A percentile compares a stretch with the other conserved stretches of the same genome.
Evolutionary conservation across 2,113 vertebrate genomes (phyloP).

Genomic region (Leptobrachium ailaonicum): DNA sequence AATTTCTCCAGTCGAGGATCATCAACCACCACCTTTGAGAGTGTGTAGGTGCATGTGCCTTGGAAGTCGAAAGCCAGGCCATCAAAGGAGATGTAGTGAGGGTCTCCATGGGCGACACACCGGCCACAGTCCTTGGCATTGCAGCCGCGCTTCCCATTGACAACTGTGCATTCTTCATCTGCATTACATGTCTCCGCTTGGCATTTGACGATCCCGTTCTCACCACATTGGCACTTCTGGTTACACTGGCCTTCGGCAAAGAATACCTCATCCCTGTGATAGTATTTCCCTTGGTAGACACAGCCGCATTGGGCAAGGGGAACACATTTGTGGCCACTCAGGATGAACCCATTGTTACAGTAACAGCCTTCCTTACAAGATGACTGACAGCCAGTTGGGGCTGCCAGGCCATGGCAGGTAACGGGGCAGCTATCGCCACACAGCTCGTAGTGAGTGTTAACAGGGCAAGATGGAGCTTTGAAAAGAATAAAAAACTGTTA

Average conservation of each 20-base stretch:
- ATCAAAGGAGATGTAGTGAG: constrained; percentile 54
- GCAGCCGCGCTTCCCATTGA: constrained; percentile 46
- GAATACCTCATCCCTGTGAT: constrained; percentile 52
- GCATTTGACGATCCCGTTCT: constrained; percentile 20
- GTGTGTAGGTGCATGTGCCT: constrained; percentile 53
- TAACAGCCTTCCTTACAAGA: constrained; percentile 57
- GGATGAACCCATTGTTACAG: constrained; percentile 58
- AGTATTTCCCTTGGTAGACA: constrained; percentile 40
- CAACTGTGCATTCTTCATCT: constrained; percentile 50
- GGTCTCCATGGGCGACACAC: constrained; percentile 44
- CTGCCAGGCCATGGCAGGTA: constrained; percentile 49
- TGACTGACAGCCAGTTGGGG: constrained; percentile 41
- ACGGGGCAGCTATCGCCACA: constrained; percentile 61
- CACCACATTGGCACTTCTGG: constrained; percentile 41
- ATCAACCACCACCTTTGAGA: constrained; percentile 35
- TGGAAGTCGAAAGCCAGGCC: constrained; percentile 49
- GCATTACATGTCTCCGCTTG: constrained; percentile 21
- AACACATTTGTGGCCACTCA: constrained; percentile 61
- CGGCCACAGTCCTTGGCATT: constrained; percentile 7
- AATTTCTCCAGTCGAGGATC: constrained; percentile 28
- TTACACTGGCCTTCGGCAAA: constrained; percentile 53
- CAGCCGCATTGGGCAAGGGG: constrained; percentile 59
- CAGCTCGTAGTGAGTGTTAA: constrained; percentile 68
- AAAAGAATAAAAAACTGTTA: not conserved
- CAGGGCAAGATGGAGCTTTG: constrained; percentile 58